Conservation (phyloP, 1,140 invertebrate species). For the Harpegnathos saltator region DNA sequence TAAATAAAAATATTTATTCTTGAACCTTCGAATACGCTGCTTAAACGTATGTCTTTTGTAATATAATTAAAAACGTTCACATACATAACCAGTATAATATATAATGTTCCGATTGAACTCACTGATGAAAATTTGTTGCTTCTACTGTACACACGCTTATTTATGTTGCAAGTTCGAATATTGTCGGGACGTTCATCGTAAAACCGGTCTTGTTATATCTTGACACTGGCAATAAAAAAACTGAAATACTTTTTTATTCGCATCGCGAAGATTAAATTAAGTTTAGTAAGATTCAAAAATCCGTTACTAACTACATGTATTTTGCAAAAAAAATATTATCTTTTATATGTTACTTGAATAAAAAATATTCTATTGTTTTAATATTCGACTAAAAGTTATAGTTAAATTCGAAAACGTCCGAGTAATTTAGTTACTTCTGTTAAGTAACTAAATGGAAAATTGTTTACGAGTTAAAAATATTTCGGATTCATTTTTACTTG, state of each 20-base stretch:
- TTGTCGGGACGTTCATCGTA: constrained; percentile 47
- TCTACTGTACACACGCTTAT: not conserved
- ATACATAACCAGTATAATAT: constrained; percentile 28
- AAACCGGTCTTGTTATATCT: constrained; percentile 53
- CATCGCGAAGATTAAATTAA: constrained; percentile 46
- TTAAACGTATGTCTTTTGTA: not conserved
- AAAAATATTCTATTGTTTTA: no score
- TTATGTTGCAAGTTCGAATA: constrained; percentile 50
- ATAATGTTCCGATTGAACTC: constrained; percentile 27
- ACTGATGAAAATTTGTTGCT: constrained; percentile 45
- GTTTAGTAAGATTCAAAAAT: constrained; percentile 53
- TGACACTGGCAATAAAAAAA: constrained; percentile 57
- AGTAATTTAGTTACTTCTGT: no score
- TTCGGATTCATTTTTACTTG: no score
- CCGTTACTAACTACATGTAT: not conserved
- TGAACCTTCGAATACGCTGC: not conserved
- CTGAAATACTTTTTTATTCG: constrained; percentile 51
- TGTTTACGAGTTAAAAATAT: no score
- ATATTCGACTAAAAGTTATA: no score
- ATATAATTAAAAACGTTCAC: constrained; percentile 17
- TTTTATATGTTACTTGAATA: constrained; percentile 2
- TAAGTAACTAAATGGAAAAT: no score
- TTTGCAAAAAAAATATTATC: constrained; percentile 28
- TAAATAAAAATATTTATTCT: not conserved
- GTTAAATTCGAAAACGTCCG: no score